Evolutionary conservation across 2,113 vertebrate species (phyloP), one percentile per base, ranked within the genome.

Genomic region (Globicephala melas): DNA sequence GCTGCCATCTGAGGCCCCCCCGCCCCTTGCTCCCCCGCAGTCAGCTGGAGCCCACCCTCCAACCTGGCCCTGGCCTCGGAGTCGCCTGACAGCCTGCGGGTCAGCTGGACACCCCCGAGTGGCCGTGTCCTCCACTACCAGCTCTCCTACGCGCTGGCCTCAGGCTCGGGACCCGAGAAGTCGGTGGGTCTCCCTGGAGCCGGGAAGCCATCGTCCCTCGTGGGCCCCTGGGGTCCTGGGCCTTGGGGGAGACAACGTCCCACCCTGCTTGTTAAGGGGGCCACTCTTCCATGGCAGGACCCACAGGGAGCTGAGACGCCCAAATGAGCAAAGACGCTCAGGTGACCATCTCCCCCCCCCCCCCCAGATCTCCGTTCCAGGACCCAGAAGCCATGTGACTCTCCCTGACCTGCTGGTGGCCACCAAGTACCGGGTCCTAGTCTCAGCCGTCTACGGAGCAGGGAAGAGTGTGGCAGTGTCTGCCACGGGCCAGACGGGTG

Each of bases 61-160:
- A 98, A 98, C 58, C 98, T 99, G 60, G 96, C 98, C 6, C 97
- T 99, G 6, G 98, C 98, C 3, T 99, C 99, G 0, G 99, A 99
- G 98, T 99, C 98, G 0, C 98, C 99, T 2, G 98, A 98, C 97
- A 99, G 99, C 97, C 95, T 99, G 63, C 92, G 98, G 94, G 98
- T 99, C 96, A 99, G 98, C 84, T 99, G 99, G 99, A 97, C 97
- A 1, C 99, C 99, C 10, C 99, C 99, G 0, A 99, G 99, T 0
- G 98, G 99, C 28, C 99, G 98, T 0, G 97, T 99, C 0, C 99
- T 99, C 31, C 99, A 99, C 98, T 99, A 99, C 96, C 99, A 96
- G 1, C 98, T 99, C 77, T 98, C 98, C 71, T 99, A 99, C 55
- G 93, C 60, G 0, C 98, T 99, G 0, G 98, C 99, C 80, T 99